Evolutionary conservation across 1,140 invertebrate species (phyloP), one percentile per base, ranked within the genome.

Genomic region (Gonioctena quinquepunctata): DNA sequence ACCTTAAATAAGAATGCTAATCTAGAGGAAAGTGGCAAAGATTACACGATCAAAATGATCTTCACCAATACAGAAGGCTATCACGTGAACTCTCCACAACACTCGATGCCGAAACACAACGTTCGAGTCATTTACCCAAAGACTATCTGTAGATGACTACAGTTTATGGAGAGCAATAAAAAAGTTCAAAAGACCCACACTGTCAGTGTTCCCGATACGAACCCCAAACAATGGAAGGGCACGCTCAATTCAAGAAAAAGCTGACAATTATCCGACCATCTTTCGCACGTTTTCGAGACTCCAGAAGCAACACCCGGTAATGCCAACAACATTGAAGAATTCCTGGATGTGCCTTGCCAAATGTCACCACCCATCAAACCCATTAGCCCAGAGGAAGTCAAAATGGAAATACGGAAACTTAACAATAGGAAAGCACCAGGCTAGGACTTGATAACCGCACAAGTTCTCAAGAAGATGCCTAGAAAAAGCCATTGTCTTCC

Each of bases 161-260:
- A 57, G 11, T n/a, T 22, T 57, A 57, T 57, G 54, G 54, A 57
- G 23, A 57, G n/a, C n/a, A n/a, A n/a, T n/a, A n/a, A n/a, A n/a
- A n/a, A n/a, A n/a, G n/a, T n/a, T n/a, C n/a, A n/a, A 33, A 22
- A 57, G 21, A 57, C 23, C 2, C 16, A 5, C 11, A 4, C 4
- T 1, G 21, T 6, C 16, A 5, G 21, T 57, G 7, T 19, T 19
- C 23, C 54, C 54, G 6, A 57, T 57, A 21, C 1, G 2, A 5
- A 25, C 11, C 11, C 19, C 54, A 21, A 57, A 57, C 6, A 19
- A 22, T 6, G 16, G 19, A 57, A 3, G 54, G 7, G 50, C 7
- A 54, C 50, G 50, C 6, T 42, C 33, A 42, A 42, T 7, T 42
- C 33, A 42, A n/a, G n/a, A n/a, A n/a, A n/a, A n/a, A n/a, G n/a